Evolutionary conservation across 2,113 vertebrate species (phyloP).

Genomic region (Chaenocephalus aceratus): DNA sequence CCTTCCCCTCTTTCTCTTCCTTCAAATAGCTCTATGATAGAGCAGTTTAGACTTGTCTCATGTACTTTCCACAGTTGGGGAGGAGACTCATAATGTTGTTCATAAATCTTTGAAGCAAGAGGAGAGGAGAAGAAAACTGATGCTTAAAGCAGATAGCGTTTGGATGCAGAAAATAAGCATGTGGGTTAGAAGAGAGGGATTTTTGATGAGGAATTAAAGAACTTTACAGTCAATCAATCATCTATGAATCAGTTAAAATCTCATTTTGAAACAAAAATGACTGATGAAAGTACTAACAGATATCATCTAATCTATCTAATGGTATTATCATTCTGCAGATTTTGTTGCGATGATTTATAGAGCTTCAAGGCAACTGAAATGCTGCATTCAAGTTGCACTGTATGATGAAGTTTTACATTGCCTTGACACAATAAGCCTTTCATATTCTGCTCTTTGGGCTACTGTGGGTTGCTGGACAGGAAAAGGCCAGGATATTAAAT

Average conservation of each 20-base stretch:
- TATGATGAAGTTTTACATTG: background rate
- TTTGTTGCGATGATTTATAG: background rate
- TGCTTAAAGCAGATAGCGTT: background rate
- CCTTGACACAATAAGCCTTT: constrained; percentile 36
- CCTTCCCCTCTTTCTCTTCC: constrained; percentile 16
- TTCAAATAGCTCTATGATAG: constrained; percentile 9
- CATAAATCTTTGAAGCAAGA: constrained; percentile 20
- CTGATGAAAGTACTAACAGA: background rate
- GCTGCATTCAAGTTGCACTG: background rate
- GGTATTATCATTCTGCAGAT: background rate
- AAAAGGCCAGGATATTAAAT: constrained; percentile 61
- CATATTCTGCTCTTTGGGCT: constrained; percentile 22
- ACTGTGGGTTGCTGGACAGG: constrained; percentile 19
- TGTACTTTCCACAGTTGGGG: constrained; percentile 9
- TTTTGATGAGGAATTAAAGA: background rate
- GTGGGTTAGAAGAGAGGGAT: background rate
- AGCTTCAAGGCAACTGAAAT: background rate
- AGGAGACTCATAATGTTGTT: constrained; percentile 10
- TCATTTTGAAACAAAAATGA: constrained; percentile 1
- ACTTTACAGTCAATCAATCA: background rate
- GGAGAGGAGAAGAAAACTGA: background rate
- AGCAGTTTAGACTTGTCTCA: constrained; percentile 16
- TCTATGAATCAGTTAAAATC: background rate
- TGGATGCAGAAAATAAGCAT: background rate
- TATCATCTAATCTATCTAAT: background rate